Evolutionary conservation across 2,888 invertebrate genomes (phyloP).

Genomic region (Epicampocera succincta): DNA sequence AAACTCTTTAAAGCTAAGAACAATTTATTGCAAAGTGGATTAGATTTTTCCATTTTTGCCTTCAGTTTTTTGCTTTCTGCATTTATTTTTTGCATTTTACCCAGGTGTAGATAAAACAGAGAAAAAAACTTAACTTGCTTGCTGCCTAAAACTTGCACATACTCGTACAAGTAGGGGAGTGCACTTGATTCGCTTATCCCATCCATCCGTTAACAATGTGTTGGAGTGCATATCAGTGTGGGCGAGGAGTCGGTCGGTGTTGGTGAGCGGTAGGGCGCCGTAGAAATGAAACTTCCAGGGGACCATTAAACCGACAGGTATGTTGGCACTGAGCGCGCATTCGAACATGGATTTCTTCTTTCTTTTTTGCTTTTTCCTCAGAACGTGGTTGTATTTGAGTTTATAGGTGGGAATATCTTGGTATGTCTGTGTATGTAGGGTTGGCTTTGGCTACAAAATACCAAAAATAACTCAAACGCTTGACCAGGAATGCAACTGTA

Average conservation of each 20-base stretch:
- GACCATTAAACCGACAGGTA: slow-evolving; percentile 64
- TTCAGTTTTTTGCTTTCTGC: not conserved
- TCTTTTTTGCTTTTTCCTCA: slow-evolving; percentile 4
- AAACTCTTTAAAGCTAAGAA: slow-evolving; percentile 64
- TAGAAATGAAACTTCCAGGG: slow-evolving; percentile 38
- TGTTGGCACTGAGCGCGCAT: slow-evolving; percentile 55
- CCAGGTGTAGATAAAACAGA: slow-evolving; percentile 11
- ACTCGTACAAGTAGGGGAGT: not conserved
- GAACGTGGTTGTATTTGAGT: slow-evolving; percentile 36
- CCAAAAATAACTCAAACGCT: slow-evolving; percentile 66
- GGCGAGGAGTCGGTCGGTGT: not conserved
- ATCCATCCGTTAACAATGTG: slow-evolving; percentile 8
- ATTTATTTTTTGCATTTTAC: not conserved
- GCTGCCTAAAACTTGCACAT: not conserved
- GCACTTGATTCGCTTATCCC: not conserved
- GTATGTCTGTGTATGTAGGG: not conserved
- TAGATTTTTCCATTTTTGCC: slow-evolving; percentile 35
- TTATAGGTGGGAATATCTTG: not conserved
- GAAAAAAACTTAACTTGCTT: slow-evolving; percentile 5
- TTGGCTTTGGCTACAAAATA: slow-evolving; percentile 50
- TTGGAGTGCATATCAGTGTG: not conserved
- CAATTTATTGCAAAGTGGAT: slow-evolving; percentile 69
- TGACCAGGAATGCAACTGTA: slow-evolving; percentile 62
- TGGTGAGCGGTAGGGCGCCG: not conserved
- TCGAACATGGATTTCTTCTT: slow-evolving; percentile 48